Evolutionary conservation across 2,113 vertebrate genomes (phyloP).

Genomic region (Orthonyx spaldingii): DNA sequence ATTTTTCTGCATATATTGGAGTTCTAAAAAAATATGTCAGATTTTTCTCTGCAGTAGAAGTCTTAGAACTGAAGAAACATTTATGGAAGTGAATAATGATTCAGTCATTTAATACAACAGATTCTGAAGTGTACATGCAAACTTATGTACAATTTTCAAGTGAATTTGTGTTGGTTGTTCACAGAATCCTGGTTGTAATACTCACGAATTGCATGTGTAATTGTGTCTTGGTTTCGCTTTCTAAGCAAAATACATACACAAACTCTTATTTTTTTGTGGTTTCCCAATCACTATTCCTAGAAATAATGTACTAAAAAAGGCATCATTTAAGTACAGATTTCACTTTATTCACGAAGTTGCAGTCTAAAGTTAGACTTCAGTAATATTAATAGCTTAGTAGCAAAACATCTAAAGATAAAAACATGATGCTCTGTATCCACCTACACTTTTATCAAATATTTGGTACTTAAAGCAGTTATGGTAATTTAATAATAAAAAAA

Average conservation of each 20-base stretch:
- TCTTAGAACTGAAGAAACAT: background rate
- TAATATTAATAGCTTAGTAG: background rate
- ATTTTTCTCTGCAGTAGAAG: background rate
- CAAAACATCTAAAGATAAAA: background rate
- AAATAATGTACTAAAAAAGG: background rate
- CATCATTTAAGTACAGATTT: background rate
- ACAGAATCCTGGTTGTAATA: background rate
- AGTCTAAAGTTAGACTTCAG: background rate
- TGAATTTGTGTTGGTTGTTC: background rate
- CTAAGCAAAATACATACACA: background rate
- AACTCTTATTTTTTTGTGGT: background rate
- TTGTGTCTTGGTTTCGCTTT: background rate
- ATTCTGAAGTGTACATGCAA: background rate
- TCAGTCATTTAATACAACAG: background rate
- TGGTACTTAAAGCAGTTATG: background rate
- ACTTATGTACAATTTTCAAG: background rate
- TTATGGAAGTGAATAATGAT: background rate
- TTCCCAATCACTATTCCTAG: background rate
- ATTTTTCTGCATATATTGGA: background rate
- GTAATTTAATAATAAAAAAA: background rate
- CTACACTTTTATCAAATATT: background rate
- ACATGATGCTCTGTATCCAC: background rate
- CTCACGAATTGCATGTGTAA: too few relatives aligned
- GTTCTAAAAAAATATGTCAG: background rate
- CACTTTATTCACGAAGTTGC: background rate